Evolutionary conservation across 1,140 invertebrate species (phyloP).

Genomic region (Parasteatoda tepidariorum): DNA sequence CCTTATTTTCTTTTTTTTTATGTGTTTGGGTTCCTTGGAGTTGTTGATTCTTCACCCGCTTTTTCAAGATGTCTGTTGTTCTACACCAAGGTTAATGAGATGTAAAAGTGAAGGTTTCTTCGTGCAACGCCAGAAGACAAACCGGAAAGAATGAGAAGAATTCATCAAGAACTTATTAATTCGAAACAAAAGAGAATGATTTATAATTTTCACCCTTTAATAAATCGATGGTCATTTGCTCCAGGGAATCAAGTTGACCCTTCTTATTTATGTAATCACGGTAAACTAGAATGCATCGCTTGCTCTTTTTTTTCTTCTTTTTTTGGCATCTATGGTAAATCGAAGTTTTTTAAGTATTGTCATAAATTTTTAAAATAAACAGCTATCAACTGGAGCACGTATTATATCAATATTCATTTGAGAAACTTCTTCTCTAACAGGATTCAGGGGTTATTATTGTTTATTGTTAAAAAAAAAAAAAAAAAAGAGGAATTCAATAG

Average conservation of each 20-base stretch:
- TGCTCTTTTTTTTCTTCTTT: too few relatives aligned
- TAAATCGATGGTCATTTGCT: not conserved
- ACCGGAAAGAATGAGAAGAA: not conserved
- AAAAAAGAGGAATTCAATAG: too few relatives aligned
- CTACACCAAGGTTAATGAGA: not conserved
- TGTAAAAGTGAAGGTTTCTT: slow-evolving; percentile 25
- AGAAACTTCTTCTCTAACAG: too few relatives aligned
- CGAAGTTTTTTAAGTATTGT: too few relatives aligned
- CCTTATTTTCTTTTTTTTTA: not conserved
- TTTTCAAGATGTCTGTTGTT: not conserved
- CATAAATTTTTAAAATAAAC: too few relatives aligned
- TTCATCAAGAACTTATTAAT: not conserved
- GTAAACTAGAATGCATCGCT: not conserved
- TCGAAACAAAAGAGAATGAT: not conserved
- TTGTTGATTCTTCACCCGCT: not conserved
- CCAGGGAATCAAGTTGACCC: not conserved
- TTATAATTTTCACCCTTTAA: not conserved
- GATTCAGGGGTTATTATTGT: too few relatives aligned
- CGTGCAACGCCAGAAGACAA: not conserved
- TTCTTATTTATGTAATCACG: not conserved
- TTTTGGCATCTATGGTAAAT: too few relatives aligned
- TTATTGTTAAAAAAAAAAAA: too few relatives aligned
- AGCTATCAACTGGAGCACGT: too few relatives aligned
- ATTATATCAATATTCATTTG: too few relatives aligned
- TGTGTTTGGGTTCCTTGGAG: not conserved